Base-by-base conservation (phyloP, 2,888 invertebrate genomes). In the Gastrophysa polygoni region DNA sequence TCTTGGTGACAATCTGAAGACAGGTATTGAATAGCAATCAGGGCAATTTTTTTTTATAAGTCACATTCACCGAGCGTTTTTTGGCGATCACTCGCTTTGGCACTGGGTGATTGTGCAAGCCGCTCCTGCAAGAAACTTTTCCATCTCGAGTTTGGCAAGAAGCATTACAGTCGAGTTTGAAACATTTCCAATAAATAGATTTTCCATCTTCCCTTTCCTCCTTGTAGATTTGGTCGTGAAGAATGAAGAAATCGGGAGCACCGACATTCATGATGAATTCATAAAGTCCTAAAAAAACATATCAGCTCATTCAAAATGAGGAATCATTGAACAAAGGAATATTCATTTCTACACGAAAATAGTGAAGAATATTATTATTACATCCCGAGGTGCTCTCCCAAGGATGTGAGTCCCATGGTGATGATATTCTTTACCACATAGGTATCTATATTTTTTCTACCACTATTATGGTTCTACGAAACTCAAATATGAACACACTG, bases 161-260 rank as follows among this genome's bases (percentile, higher is more conserved):
- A 0, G 78, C 77, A 2, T 63, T 48, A 60, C 78, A 78, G 1
- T 68, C 61, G 1, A 59, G 29, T 38, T 68, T 71, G 54, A 67
- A 73, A 62, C 78, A 77, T 34, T 64, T 63, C 77, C 77, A 78
- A 4, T 69, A 50, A 43, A 66, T 74, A 21, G 63, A 68, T 7
- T 64, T 64, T 7, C 68, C 70, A 2, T 68, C 67, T 18, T 59
- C 55, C 61, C 68, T 64, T 6, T 63, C 49, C 59, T 68, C 73
- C 38, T 67, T 70, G 61, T 77, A 78, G n/a, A 77, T 70, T 57
- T 78, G 77, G 18, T 73, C 70, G 61, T 75, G 72, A 8, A 74
- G 66, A 10, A 77, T 55, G 21, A 78, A 59, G 50, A 64, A 47
- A 61, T 75, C 71, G 1, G 50, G 54, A 24, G 68, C 64, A 0